These are phyloP conservation scores for Excalfactoria chinensis DNA, from an alignment of 2,113 vertebrate species.

Conservation along the genomic window DNA sequence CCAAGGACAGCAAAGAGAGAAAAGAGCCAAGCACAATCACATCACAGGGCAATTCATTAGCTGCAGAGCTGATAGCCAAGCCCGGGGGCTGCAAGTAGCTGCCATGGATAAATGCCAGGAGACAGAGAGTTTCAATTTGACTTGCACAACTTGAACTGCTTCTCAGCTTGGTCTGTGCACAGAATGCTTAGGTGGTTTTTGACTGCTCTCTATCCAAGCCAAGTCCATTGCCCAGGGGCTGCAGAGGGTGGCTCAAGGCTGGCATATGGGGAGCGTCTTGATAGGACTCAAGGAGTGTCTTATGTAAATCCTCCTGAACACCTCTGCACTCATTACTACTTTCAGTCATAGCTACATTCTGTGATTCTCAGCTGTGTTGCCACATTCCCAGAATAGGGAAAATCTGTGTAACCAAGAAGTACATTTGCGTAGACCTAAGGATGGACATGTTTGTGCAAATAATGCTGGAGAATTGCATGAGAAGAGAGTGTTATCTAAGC, in stretches of 20 bases:
- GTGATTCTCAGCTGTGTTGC: neutral
- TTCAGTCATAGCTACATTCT: slow-evolving; percentile 46
- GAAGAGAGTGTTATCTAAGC: neutral
- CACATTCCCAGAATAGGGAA: slow-evolving; percentile 43
- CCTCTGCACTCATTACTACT: neutral
- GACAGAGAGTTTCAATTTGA: neutral
- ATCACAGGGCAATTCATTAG: neutral
- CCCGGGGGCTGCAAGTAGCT: neutral
- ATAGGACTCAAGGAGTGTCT: slow-evolving; percentile 55
- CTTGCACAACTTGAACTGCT: neutral
- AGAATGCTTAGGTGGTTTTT: neutral
- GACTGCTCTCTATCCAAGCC: neutral
- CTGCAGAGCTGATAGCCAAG: neutral
- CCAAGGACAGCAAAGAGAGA: neutral
- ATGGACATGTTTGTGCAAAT: neutral
- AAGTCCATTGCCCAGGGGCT: neutral
- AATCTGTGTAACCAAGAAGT: neutral
- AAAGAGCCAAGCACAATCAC: neutral
- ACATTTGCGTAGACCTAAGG: neutral
- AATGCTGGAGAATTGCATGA: neutral
- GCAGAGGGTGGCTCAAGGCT: neutral
- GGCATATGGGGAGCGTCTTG: neutral
- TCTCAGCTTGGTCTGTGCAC: neutral
- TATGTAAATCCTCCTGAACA: slow-evolving; percentile 46
- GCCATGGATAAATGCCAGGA: neutral